Evolutionary conservation across 2,113 vertebrate genomes (phyloP), one percentile per base, ranked within the genome.

Genomic region (Ceuthmochares aereus): DNA sequence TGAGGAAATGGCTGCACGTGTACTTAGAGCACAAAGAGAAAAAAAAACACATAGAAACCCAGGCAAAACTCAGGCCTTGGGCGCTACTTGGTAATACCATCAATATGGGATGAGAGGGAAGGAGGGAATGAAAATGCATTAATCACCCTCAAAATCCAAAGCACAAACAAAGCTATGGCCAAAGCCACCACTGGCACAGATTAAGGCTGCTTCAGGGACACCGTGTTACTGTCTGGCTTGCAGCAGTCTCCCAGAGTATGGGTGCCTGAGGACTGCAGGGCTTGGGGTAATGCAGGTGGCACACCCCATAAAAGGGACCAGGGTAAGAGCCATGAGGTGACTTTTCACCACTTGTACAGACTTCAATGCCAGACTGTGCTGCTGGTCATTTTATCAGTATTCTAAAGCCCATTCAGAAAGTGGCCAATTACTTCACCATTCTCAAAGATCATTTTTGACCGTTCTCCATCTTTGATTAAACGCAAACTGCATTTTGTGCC

Each of bases 281-380:
- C 25, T 19, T 10, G 7, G 32, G 25, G 9, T 13, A 23, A 27
- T 7, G 42, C 84, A 75, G 25, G 66, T 30, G 79, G 4, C 10
- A 7, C 1, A 4, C 1, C 22, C 42, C 78, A 93, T 32, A 42
- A 83, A 69, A 0, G 0, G 43, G 42, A 83, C 25, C 45, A 42
- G 22, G 17, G 26, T 27, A 17, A 34, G 11, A 60, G 17, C 7
- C 64, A 7, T 1, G 23, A 26, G 5, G 30, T 74, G 10, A 5
- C 29, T 83, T 76, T 62, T 37, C 43, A 87, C 23, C 63, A 1
- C 34, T 18, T 40, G 25, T 26, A 34, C 51, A 74, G 3, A 14
- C 30, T 76, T 47, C 25, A 20, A 0, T 3, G 15, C 23, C 70
- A 79, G 49, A 15, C 32, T 67, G 49, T 67, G 43, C 37, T 60